phyloP scores from a whole-genome alignment of 35 echinoderm and acorn worm genomes.

The Ophioderma brevispina region DNA sequence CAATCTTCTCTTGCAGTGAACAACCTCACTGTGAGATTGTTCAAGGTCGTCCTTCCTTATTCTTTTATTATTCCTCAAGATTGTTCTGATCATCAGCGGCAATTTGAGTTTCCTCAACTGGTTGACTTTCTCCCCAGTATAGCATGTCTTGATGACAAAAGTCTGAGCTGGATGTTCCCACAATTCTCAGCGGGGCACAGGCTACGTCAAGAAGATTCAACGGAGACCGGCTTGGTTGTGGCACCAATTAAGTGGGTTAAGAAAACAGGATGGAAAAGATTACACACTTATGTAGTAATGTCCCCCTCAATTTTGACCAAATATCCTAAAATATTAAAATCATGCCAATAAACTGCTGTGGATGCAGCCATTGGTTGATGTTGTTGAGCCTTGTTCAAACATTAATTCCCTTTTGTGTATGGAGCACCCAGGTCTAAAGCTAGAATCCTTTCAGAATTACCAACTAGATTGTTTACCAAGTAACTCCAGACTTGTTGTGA shows the following conservation, averaged over 20 bases:
- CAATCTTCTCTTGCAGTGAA: too few species aligned
- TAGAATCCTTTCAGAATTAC: too few species aligned
- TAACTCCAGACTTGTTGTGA: too few species aligned
- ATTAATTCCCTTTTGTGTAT: too few species aligned
- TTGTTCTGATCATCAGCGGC: conserved; percentile 95
- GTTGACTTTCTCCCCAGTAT: conserved; percentile 89
- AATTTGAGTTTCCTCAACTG: conserved; percentile 98
- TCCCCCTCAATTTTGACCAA: background rate
- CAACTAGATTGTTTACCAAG: too few species aligned
- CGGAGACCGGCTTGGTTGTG: conserved; percentile 54
- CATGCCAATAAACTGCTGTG: background rate
- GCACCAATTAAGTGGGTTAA: conserved; percentile 58
- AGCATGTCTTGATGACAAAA: conserved; percentile 85
- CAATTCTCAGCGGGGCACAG: conserved; percentile 25
- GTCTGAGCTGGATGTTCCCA: conserved; percentile 69
- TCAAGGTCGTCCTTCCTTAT: too few species aligned
- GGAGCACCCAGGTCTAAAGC: too few species aligned
- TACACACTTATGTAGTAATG: background rate
- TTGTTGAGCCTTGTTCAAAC: too few species aligned
- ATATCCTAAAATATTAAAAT: background rate
- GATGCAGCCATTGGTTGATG: background rate
- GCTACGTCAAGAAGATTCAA: conserved; percentile 65
- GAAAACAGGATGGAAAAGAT: background rate
- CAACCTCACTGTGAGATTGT: too few species aligned
- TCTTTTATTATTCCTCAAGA: conserved; percentile 45